Evolutionary conservation across 2,797 vertebrate species (phyloP).

Genomic region (Malurus leucopterus): DNA sequence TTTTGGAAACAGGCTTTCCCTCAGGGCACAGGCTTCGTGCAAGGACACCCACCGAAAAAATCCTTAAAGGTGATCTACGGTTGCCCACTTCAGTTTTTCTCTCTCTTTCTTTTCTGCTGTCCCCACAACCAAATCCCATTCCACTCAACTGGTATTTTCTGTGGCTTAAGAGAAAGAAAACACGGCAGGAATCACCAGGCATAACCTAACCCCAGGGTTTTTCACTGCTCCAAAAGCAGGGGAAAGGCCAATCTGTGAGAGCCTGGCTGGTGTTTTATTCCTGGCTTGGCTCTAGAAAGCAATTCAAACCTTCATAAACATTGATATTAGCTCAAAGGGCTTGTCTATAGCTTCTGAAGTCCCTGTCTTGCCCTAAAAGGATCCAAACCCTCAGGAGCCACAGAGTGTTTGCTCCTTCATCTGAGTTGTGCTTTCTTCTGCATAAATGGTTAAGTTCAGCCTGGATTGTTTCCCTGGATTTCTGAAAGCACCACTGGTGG

Average conservation of each 20-base stretch:
- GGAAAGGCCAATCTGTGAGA: not conserved
- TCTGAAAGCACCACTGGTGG: not conserved
- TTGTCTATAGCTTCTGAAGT: not conserved
- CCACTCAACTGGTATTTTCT: not conserved
- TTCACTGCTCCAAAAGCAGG: not conserved
- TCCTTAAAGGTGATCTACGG: not conserved
- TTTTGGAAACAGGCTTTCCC: not conserved
- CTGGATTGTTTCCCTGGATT: not conserved
- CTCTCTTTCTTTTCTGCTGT: not conserved
- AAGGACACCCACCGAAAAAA: not conserved
- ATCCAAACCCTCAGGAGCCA: not conserved
- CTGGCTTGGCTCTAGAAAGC: not conserved
- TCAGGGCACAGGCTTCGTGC: accelerated
- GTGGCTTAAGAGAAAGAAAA: not conserved
- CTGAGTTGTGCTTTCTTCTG: not conserved
- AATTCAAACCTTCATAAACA: not conserved
- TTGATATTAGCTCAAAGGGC: not conserved
- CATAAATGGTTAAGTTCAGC: not conserved
- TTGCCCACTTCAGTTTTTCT: not conserved
- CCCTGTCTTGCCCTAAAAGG: not conserved
- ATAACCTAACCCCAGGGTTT: not conserved
- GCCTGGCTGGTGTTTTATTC: not conserved
- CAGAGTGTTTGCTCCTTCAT: not conserved
- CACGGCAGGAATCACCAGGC: not conserved
- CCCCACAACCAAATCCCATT: not conserved